Conservation (phyloP, 2,113 vertebrate genomes). For the Podiceps cristatus region DNA sequence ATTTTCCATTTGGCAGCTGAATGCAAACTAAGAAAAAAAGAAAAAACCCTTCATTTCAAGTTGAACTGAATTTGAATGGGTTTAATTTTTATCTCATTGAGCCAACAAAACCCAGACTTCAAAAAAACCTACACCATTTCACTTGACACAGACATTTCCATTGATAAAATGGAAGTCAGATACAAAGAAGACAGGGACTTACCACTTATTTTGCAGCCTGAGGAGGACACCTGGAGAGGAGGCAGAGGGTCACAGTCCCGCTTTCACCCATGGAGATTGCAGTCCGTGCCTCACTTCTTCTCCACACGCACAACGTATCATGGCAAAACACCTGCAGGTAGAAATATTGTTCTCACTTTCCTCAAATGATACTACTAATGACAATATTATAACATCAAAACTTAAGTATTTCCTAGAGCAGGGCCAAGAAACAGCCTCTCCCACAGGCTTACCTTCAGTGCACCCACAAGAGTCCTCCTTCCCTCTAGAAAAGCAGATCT, state of each 20-base stretch:
- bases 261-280: not conserved
- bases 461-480: not conserved
- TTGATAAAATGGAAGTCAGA: not conserved
- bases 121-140: not conserved
- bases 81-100: not conserved
- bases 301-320: fast-evolving
- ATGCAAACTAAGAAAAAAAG: not conserved
- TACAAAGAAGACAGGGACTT: not conserved
- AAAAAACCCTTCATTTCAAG: not conserved
- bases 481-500: too few species aligned
- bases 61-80: not conserved
- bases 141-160: not conserved
- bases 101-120: not conserved
- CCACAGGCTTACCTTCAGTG: not conserved
- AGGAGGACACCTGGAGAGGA: not conserved
- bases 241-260: not conserved
- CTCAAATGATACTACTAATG: not conserved
- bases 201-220: not conserved
- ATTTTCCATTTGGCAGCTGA: constrained; percentile 6
- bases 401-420: not conserved
- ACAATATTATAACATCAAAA: not conserved
- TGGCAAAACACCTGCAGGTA: not conserved
- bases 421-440: not conserved
- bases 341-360: not conserved
- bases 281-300: not conserved